Percentiles rank a stretch among this genome's conserved stretches.
These are phyloP conservation scores for Amphiura filiformis DNA, from an alignment of 35 echinoderm and acorn worm genomes.

Conservation along the genomic window DNA sequence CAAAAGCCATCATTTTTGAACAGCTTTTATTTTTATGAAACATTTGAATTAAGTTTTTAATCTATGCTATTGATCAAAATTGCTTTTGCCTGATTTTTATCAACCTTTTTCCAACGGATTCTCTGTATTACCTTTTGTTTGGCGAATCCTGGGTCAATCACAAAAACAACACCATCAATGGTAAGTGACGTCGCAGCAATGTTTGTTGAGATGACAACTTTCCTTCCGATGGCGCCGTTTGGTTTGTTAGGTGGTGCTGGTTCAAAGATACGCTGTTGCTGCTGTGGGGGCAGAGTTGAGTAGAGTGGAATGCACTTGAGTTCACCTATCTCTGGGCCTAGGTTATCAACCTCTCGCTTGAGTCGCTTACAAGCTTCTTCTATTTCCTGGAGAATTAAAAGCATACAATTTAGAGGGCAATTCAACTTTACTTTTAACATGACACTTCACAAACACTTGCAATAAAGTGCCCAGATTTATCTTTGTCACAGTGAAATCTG, in stretches of 20 bases:
- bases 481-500: too few species aligned
- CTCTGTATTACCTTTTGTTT: constrained; percentile 99
- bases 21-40: too few species aligned
- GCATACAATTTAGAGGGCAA: background rate
- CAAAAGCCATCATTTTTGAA: too few species aligned
- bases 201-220: constrained; percentile 94
- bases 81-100: too few species aligned
- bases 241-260: constrained; percentile 84
- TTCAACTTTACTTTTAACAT: too few species aligned
- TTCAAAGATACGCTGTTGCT: constrained; percentile 95
- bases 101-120: too few species aligned
- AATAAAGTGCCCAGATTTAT: too few species aligned
- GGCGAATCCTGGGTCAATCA: constrained; percentile 96
- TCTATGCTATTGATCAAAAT: too few species aligned
- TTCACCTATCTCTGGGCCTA: constrained; percentile 83
- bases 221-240: constrained; percentile 86
- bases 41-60: too few species aligned
- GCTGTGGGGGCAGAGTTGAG: constrained; percentile 84
- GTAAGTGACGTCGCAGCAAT: constrained; percentile 96
- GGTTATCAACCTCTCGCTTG: constrained; percentile 78
- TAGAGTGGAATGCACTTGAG: constrained; percentile 95
- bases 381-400: constrained; percentile 73
- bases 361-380: constrained; percentile 95
- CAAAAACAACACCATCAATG: constrained; percentile 98
- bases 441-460: too few species aligned